A percentile compares a stretch with the other conserved stretches of the same genome.
phyloP scores from a whole-genome alignment of 2,113 vertebrate genomes.

The Butastur rufipennis region DNA sequence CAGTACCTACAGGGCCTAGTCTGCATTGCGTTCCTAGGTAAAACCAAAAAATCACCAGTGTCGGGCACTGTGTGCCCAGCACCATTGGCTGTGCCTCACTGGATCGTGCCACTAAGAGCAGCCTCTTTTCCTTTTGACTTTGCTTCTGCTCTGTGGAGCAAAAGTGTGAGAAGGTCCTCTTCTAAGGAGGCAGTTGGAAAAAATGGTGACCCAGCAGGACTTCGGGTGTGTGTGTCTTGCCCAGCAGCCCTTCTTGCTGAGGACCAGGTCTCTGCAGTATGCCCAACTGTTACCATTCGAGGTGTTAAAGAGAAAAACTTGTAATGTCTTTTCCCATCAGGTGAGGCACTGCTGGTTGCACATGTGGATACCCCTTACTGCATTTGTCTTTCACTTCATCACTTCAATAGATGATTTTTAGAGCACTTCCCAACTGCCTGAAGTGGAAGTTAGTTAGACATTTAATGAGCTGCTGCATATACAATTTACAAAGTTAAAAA shows the following conservation, averaged over 20 bases:
- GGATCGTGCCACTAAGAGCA: background rate
- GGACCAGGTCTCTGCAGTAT: background rate
- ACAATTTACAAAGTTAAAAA: background rate
- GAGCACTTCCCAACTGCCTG: background rate
- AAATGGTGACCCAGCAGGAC: background rate
- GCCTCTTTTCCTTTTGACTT: background rate
- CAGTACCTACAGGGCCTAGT: background rate
- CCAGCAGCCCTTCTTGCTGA: background rate
- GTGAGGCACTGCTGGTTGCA: background rate
- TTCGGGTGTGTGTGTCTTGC: background rate
- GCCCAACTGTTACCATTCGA: background rate
- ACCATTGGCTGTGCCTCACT: background rate
- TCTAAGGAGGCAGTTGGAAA: background rate
- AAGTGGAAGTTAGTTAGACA: conserved; percentile 25
- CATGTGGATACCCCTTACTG: background rate
- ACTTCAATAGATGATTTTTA: background rate
- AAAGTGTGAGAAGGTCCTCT: background rate
- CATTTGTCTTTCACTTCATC: background rate
- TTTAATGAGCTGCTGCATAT: background rate
- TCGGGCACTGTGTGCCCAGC: background rate
- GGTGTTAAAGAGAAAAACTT: background rate
- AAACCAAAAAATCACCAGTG: background rate
- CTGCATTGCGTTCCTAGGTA: background rate
- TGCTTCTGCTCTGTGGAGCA: background rate
- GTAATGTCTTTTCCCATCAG: background rate